Base-by-base conservation (phyloP, 2,888 invertebrate species). In the Neoaliturus tenellus region DNA sequence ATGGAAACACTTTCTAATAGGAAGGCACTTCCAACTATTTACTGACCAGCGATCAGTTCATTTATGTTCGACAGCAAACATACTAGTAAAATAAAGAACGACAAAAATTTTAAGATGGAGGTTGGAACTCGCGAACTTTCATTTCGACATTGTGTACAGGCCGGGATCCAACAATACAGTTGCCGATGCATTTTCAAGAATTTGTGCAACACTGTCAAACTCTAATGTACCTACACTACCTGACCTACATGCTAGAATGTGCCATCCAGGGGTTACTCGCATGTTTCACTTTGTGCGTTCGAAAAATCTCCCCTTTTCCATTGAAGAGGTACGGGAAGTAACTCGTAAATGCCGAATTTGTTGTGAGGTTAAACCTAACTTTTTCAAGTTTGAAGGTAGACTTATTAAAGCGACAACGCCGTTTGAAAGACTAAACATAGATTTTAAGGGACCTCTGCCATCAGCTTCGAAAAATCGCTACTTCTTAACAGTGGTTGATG, bases 1-100 rank as follows among this genome's bases (percentile, higher is more conserved):
- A 85, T 86, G 84, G 85, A 44, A 83, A 14, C 84, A 86, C 25
- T 85, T 81, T 73, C 78, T 86, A 10, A 51, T 87, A 25, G 85
- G 85, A 8, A 73, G 82, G 39, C 55, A 75, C 78, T 87, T 86
- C 51, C 8, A 73, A 14, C 44, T 85, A 48, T 84, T 86, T 4
- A 87, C 85, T 10, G 85, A 87, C 67, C 84, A 85, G 58, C 44
- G 39, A 23, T 55, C 33, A 81, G 67, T 0, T 12, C 80, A 14
- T 80, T 80, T 31, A 80, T 67, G 67, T 67, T 67, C 14, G 31
- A n/a, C 6, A 14, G 14, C 4, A 17, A 67, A 31, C 67, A 67
- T n/a, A 10, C 14, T n/a, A 1, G 23, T 17, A 71, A 67, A 48
- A 67, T 83, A 10, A 83, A 83, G 31, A 80, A 81, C 35, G 48